Percentiles rank a stretch among this genome's conserved stretches.
Conservation (phyloP, 2,797 vertebrate species). For the Enteromius treurensis region DNA sequence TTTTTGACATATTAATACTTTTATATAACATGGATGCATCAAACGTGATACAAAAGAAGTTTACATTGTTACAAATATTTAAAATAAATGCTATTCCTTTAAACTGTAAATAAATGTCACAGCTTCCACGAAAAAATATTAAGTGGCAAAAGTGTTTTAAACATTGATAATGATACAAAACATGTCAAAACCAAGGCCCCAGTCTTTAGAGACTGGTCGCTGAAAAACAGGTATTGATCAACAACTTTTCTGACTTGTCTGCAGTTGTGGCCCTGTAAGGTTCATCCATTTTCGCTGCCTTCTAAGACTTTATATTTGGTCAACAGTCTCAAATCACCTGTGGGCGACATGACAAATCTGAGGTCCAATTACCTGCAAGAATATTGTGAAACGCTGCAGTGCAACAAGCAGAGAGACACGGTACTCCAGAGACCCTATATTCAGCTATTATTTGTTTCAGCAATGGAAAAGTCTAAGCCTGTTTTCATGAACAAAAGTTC, state of each 20-base stretch:
- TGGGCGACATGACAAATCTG: constrained; percentile 34
- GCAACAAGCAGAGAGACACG: constrained; percentile 28
- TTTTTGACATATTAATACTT: too few relatives aligned
- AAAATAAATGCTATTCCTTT: background rate
- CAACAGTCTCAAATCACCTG: constrained; percentile 37
- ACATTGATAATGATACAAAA: background rate
- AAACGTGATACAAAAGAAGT: background rate
- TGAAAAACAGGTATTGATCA: constrained; percentile 5
- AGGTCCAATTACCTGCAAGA: constrained; percentile 41
- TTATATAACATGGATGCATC: background rate
- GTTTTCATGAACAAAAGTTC: constrained; percentile 45
- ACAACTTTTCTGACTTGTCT: background rate
- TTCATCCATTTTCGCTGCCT: background rate
- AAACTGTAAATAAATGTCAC: background rate
- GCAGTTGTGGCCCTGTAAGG: background rate
- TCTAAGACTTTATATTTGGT: constrained; percentile 18
- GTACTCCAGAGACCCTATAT: constrained; percentile 25
- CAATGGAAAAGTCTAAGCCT: background rate
- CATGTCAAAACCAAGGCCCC: background rate
- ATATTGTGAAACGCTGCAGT: constrained; percentile 12
- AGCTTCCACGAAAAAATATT: background rate
- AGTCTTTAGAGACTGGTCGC: background rate
- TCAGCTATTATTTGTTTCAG: constrained; percentile 38
- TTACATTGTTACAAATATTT: background rate
- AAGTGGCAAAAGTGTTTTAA: background rate